Conservation (phyloP, 1,140 invertebrate genomes). For the Charaxes varanes region DNA sequence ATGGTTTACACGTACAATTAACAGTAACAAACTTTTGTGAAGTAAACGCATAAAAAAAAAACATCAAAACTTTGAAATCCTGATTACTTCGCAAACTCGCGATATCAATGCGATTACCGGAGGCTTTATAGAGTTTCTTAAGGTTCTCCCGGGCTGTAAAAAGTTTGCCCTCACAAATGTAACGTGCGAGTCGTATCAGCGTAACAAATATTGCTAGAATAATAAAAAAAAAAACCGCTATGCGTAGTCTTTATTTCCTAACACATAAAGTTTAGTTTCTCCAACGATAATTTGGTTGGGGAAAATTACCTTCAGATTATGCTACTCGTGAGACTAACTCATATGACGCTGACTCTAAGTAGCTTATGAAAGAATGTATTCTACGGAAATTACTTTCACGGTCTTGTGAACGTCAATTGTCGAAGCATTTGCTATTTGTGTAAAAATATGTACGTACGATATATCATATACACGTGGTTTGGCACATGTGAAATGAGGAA, state of each 20-base stretch:
- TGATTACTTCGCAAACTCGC: slow-evolving; percentile 12
- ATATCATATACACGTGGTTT: no score
- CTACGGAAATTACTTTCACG: slow-evolving; percentile 43
- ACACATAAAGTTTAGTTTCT: slow-evolving; percentile 8
- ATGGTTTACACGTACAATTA: no score
- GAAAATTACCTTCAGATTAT: slow-evolving; percentile 8
- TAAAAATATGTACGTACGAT: no score
- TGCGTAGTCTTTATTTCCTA: slow-evolving; percentile 5
- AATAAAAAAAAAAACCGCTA: slow-evolving; percentile 6
- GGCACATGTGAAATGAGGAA: no score
- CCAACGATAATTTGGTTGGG: slow-evolving; percentile 2
- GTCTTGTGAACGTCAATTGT: slow-evolving; percentile 33
- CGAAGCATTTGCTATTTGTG: neutral
- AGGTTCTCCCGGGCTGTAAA: slow-evolving; percentile 11
- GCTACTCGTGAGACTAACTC: slow-evolving; percentile 8
- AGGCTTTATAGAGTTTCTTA: slow-evolving; percentile 9
- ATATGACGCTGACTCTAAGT: slow-evolving; percentile 26
- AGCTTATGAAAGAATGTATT: slow-evolving; percentile 33
- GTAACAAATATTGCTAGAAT: slow-evolving; percentile 13
- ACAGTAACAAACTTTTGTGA: no score
- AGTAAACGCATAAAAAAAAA: no score
- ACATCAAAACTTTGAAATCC: slow-evolving; percentile 9
- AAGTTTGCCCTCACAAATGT: slow-evolving; percentile 10
- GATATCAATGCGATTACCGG: slow-evolving; percentile 7
- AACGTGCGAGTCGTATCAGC: slow-evolving; percentile 9